Evolutionary conservation across 92 coral and sea anemone species (phyloP), one percentile per base, ranked within the genome.

Genomic region (Bergia puertoricense): DNA sequence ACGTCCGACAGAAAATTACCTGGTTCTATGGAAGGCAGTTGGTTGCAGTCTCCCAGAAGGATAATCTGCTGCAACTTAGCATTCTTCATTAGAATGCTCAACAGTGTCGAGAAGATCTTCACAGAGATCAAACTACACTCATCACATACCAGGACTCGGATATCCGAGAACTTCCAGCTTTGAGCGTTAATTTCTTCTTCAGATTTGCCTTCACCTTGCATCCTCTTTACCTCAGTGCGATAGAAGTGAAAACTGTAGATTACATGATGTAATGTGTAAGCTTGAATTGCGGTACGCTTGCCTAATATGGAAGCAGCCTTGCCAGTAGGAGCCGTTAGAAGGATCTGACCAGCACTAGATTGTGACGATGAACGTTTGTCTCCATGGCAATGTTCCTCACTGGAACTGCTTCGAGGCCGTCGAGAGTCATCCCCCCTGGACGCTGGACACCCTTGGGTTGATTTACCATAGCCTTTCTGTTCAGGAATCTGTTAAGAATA

Each of bases 281-380:
- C 48, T 36, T 76, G n/a, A 14, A 92, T 66, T 5, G 43, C 9
- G 5, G 90, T 89, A 65, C 94, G 90, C 50, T 89, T 89, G 46
- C 86, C 81, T 76, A 92, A 77, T 48, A 92, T 41, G 74, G 94
- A 50, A 23, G 94, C 92, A 39, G 94, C 94, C 76, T 92, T 92
- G 11, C 94, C 94, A 40, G 94, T 92, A 41, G 94, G 94, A 0
- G 94, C 94, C 0, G 94, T 89, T 0, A 92, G 92, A n/a, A 92
- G 81, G 14, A 92, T 86, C 57, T 76, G 46, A 8, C 86, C 91
- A 1, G 85, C 89, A 38, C 48, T 77, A 14, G 65, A 62, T 30
- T 74, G 23, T 69, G 88, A 23, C 5, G 41, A 10, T 16, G 1
- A 13, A 3, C 54, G 20, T 0, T 71, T 74, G 48, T 74, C 71